These are phyloP conservation scores for Muscicapa comitata DNA, from an alignment of 2,797 vertebrate species.

Conservation along the genomic window DNA sequence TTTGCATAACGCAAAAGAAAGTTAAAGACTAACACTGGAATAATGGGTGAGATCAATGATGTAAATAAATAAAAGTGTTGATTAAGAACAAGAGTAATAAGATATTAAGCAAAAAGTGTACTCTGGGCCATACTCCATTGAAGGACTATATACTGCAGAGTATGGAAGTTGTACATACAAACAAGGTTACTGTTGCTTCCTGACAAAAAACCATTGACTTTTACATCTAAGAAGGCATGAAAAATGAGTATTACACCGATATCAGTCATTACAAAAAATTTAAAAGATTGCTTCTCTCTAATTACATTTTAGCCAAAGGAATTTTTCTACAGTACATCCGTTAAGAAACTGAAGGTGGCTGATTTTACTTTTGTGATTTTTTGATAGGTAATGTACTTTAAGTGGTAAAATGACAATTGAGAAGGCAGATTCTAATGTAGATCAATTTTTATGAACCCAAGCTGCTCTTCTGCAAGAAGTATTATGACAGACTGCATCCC, in stretches of 20 bases:
- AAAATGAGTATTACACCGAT: not conserved
- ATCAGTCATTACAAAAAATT: not conserved
- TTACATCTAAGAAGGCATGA: not conserved
- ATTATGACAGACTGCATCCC: not conserved
- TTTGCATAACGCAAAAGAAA: not conserved
- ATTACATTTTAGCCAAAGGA: not conserved
- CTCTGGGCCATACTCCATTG: not conserved
- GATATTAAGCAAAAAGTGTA: not conserved
- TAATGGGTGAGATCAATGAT: not conserved
- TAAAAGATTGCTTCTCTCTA: not conserved
- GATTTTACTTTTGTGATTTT: fast-evolving
- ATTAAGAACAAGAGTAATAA: not conserved
- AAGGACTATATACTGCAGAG: not conserved
- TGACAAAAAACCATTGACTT: not conserved
- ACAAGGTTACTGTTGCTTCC: not conserved
- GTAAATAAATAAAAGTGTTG: not conserved
- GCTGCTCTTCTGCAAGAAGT: not conserved
- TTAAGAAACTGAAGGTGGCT: not conserved
- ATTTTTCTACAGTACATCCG: not conserved
- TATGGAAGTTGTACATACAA: not conserved
- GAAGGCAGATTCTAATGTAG: not conserved
- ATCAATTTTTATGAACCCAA: not conserved
- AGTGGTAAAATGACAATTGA: not conserved
- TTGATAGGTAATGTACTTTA: not conserved
- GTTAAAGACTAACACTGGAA: not conserved